Evolutionary conservation across 2,797 vertebrate species (phyloP), one percentile per base, ranked within the genome.

Genomic region (Adelosebastes latens): DNA sequence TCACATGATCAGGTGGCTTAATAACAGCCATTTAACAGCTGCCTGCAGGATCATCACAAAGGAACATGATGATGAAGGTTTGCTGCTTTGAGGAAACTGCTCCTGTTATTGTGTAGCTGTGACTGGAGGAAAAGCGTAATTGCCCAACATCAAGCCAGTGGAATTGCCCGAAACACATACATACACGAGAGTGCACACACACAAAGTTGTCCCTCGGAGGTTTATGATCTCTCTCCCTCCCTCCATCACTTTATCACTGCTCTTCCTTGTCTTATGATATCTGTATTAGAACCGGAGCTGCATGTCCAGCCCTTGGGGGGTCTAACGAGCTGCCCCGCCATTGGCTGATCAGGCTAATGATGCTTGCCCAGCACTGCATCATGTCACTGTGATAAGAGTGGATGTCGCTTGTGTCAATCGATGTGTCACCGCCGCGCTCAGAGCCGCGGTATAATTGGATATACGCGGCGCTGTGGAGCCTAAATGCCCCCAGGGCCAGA

Each of bases 321-420:
- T 81, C 77, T 81, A 82, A 86, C 29, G n/a, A 85, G 75, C 82
- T 56, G 63, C 58, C 59, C 79, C 5, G n/a, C 90, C 56, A 92
- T 89, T 90, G 89, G 90, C 82, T 74, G 85, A 89, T 87, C 79
- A 80, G 73, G 84, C 80, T 93, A 92, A 93, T 87, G 90, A 89
- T 90, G 89, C 90, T 84, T 76, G 79, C 65, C 85, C 78, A 39
- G 84, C 85, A 81, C 87, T 83, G 90, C 89, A 83, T 91, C 75
- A 80, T 90, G 89, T 92, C 91, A 87, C 79, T 52, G 79, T 77
- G 90, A 92, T 91, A 86, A 91, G 86, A 82, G 79, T 34, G 79
- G 89, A 80, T 88, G 88, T 84, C 78, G 71, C 82, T 87, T 75
- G 84, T 91, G 92, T 93, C 91, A 91, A 87, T 93, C 83, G 86